Base-by-base conservation (phyloP, 2,888 invertebrate species). In the Mactromeris polynyma region DNA sequence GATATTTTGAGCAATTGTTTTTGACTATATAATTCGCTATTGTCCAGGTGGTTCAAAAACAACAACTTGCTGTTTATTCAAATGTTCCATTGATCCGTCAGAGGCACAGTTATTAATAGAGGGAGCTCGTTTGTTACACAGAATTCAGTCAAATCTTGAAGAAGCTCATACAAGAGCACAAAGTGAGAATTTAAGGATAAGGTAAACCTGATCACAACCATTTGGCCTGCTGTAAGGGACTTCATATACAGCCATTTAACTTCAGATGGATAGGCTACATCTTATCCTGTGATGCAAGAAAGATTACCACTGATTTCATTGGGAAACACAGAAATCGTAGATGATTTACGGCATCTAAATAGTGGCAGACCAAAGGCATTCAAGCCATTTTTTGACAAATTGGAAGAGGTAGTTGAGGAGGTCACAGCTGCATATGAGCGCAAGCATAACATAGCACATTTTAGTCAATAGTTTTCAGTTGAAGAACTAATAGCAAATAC, bases 81-180 rank as follows among this genome's bases (percentile, higher is more conserved):
- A 87, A 31, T n/a, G 83, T 85, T n/a, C 40, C 40, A 40, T 40
- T 40, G 6, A 40, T 40, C 40, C 40, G 40, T 40, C 40, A 40
- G 40, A 40, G 40, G n/a, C n/a, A n/a, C n/a, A n/a, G n/a, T n/a
- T n/a, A n/a, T n/a, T n/a, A n/a, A n/a, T n/a, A n/a, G n/a, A n/a
- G n/a, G n/a, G n/a, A n/a, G n/a, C n/a, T n/a, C n/a, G n/a, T n/a
- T 19, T 92, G 9, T 51, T 86, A n/a, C 51, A 46, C n/a, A 82
- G 33, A 64, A 36, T 87, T 6, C 64, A 64, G 46, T 69, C n/a
- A 46, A 86, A 21, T 81, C n/a, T 92, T 17, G 42, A 73, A 19
- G 93, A 89, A 80, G 90, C 40, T 40, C 90, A 93, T 58, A 93
- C 90, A 3, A 82, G 92, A 14, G 78, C 86, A n/a, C 88, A 89